Conservation (phyloP, 2,113 vertebrate genomes). For the Oreochromis tanganicae region DNA sequence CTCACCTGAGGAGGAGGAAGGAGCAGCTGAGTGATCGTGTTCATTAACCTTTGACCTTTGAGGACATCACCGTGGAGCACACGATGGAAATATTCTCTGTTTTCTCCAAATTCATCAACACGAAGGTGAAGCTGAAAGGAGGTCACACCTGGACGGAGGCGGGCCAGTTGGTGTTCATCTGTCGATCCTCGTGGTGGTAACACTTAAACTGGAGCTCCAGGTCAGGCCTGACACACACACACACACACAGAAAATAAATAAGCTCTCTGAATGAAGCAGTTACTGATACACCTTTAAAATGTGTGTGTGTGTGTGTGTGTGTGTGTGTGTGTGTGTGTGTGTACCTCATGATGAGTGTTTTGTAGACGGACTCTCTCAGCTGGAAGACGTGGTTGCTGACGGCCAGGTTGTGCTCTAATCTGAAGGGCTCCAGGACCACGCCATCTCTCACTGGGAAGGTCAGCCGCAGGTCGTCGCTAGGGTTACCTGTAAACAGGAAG, state of each 20-base stretch:
- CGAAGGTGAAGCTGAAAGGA: neutral
- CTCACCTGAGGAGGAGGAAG: constrained; percentile 75
- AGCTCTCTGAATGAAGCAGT: neutral
- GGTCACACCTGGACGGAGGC: constrained; percentile 82
- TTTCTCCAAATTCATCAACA: neutral
- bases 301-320: accelerated
- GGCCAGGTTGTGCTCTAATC: constrained; percentile 91
- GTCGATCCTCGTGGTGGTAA: constrained; percentile 91
- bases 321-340: neutral
- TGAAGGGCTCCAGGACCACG: constrained; percentile 90
- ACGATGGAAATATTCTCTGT: neutral
- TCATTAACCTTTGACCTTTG: neutral
- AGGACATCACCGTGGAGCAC: neutral
- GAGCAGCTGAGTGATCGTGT: neutral
- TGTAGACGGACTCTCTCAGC: constrained; percentile 87
- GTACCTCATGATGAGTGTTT: constrained; percentile 88
- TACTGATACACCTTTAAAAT: neutral
- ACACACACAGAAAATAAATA: neutral
- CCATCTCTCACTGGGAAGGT: constrained; percentile 91
- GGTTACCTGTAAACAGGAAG: constrained; percentile 64
- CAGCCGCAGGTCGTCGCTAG: constrained; percentile 85
- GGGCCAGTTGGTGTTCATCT: constrained; percentile 96
- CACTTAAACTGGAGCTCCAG: constrained; percentile 95
- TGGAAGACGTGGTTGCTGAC: constrained; percentile 96
- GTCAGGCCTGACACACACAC: constrained; percentile 75